Percentiles rank a stretch among this genome's conserved stretches.
phyloP scores from a whole-genome alignment of 2,888 invertebrate genomes.

The Heliconius sara region DNA sequence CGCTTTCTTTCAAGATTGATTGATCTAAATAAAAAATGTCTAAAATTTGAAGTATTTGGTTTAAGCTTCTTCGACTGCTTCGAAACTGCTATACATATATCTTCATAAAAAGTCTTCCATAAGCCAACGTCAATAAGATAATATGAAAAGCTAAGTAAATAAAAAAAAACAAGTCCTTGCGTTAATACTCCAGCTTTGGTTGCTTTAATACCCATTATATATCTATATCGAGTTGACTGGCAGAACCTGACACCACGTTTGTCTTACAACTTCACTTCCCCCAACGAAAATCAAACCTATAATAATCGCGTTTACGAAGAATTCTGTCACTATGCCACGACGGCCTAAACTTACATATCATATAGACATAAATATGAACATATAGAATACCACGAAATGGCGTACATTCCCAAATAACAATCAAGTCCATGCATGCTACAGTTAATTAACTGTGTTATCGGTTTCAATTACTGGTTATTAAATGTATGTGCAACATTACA shows the following conservation, averaged over 20 bases:
- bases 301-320: background rate
- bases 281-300: background rate
- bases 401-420: slow-evolving; percentile 17
- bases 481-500: slow-evolving; percentile 36
- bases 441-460: slow-evolving; percentile 36
- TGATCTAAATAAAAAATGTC: no score
- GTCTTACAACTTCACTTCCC: background rate
- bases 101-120: background rate
- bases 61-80: background rate
- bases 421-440: slow-evolving; percentile 25
- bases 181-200: no score
- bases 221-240: no score
- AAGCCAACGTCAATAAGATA: background rate
- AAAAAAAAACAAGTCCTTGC: background rate
- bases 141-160: background rate
- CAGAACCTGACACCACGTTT: no score
- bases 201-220: no score
- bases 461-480: slow-evolving; percentile 40
- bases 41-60: no score
- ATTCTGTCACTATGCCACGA: no score
- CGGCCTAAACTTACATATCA: no score
- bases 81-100: background rate
- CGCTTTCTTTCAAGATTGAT: no score
- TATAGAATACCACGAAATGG: slow-evolving; percentile 6
- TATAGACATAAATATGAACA: background rate